phyloP scores from a whole-genome alignment of 2,113 vertebrate species.

The Monopterus albus region DNA sequence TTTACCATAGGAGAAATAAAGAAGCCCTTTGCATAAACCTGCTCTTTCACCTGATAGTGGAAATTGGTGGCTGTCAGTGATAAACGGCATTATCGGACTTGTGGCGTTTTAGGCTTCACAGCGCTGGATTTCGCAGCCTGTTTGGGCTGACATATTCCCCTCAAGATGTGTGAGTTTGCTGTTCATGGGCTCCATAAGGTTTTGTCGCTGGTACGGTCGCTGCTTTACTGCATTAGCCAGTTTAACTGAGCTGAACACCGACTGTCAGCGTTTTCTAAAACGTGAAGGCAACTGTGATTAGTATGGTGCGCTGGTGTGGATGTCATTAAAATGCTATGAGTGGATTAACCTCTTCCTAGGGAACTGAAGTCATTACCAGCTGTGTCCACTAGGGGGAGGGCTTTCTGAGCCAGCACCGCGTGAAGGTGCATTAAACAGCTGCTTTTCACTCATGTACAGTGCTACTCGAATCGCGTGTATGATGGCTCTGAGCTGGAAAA shows the following conservation, averaged over 20 bases:
- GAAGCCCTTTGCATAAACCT: neutral
- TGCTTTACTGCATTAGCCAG: constrained; percentile 3
- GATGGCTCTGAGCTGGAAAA: neutral
- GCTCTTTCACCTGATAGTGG: too few species aligned
- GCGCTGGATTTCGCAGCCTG: constrained; percentile 11
- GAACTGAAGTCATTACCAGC: constrained; percentile 5
- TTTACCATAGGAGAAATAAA: neutral
- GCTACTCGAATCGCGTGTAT: constrained; percentile 1
- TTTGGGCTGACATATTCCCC: constrained; percentile 29
- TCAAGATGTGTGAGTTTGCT: constrained; percentile 17
- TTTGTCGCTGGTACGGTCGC: too few species aligned
- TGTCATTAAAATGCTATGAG: constrained; percentile 66
- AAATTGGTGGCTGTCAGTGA: neutral
- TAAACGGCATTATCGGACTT: constrained; percentile 20
- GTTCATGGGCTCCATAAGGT: too few species aligned
- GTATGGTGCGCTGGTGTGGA: constrained; percentile 47
- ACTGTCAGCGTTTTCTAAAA: constrained; percentile 6
- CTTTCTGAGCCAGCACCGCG: constrained; percentile 2
- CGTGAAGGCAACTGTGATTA: constrained; percentile 35
- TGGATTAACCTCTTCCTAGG: constrained; percentile 58
- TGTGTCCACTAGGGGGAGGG: constrained; percentile 61
- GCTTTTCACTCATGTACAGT: neutral
- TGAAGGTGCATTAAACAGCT: neutral
- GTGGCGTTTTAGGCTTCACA: constrained; percentile 22
- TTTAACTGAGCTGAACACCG: neutral